Base-by-base conservation (phyloP, 2,888 invertebrate species). In the Lasius platythorax region DNA sequence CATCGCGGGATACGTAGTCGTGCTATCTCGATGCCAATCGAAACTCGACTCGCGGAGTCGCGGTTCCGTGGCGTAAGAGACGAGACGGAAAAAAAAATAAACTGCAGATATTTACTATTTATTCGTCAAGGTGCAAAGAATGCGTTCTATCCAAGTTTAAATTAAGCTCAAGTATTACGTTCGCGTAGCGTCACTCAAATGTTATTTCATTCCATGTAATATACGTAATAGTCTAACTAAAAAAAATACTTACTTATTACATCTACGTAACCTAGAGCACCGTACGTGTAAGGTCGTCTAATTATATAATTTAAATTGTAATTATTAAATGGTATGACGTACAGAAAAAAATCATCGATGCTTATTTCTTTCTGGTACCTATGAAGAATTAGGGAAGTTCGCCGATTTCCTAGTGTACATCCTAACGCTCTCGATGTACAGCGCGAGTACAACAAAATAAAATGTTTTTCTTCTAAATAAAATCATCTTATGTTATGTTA, bases 161-260 rank as follows among this genome's bases (percentile, higher is more conserved):
- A 92, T 93, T 93, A 93, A 94, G 93, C 94, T 94, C 94, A 94
- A 94, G 94, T 95, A 95, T 94, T 95, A 94, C 93, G 93, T 94
- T 94, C 93, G 93, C 93, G 94, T 94, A 94, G 94, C 94, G 93
- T 94, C 94, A 93, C 90, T 92, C 89, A 93, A 92, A 93, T 93
- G 93, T 93, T 93, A 94, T 93, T 95, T 94, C 95, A 95, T 95
- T 95, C 95, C 95, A 95, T 95, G 95, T 95, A 95, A 94, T 94
- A 95, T 95, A 95, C 94, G 93, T 94, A 94, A 94, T 94, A 95
- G 94, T 93, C 93, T 94, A 94, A 94, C 92, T 93, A 93, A 50
- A 93, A 93, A 93, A 93, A 89, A 88, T 94, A 94, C 92, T 92
- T 93, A 94, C 93, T 94, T 93, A 94, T 91, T 94, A 93, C 94